Percentiles rank a stretch among this genome's conserved stretches.
Conservation (phyloP, 2,113 vertebrate genomes). For the Ceyx cyanopectus region DNA sequence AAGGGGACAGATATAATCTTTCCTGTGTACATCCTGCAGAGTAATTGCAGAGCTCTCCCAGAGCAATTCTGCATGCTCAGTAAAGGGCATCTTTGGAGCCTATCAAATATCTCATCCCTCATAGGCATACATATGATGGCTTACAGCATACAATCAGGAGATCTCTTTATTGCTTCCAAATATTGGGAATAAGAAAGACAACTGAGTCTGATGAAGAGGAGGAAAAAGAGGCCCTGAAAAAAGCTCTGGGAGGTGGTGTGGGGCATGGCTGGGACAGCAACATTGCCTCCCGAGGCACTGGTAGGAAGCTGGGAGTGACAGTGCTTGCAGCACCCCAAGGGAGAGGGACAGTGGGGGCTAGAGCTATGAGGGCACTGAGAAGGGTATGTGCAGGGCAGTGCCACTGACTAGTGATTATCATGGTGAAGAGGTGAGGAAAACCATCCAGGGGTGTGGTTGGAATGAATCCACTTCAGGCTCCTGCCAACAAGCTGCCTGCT, state of each 20-base stretch:
- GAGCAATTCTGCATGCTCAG: conserved; percentile 35
- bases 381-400: background rate
- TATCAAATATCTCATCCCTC: conserved; percentile 34
- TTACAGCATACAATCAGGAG: rapidly evolving
- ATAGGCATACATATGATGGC: background rate
- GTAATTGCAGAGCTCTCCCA: conserved; percentile 44
- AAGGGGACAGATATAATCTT: conserved; percentile 46
- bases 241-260: background rate
- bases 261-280: background rate
- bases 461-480: background rate
- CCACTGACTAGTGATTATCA: background rate
- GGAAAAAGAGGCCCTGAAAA: background rate
- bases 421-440: background rate
- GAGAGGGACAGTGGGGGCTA: background rate
- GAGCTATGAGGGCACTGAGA: background rate
- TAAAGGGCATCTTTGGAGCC: conserved; percentile 52
- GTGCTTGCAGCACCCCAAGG: background rate
- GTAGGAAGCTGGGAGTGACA: background rate
- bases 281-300: rapidly evolving
- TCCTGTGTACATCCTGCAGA: conserved; percentile 27
- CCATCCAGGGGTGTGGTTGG: background rate
- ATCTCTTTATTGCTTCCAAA: background rate
- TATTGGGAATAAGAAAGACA: background rate
- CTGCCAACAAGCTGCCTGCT: background rate
- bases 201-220: background rate